Evolutionary conservation across 2,888 invertebrate species (phyloP), one percentile per base, ranked within the genome.

Genomic region (Meta bourneti): DNA sequence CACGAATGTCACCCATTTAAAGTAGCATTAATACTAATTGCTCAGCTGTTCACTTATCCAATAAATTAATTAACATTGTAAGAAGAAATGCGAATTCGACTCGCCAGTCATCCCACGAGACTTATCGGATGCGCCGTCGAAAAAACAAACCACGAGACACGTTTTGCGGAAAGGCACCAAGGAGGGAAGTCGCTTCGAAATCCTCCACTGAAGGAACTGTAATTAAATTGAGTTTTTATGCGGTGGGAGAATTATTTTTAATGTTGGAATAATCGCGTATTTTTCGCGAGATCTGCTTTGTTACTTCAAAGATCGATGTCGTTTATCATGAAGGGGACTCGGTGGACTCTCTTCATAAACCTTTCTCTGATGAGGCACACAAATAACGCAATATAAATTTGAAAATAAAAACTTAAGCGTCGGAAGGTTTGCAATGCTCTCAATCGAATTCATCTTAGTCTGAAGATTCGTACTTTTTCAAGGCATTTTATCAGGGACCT

Each of bases 21-120:
- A 85, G 70, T 69, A 80, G 71, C 74, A 79, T 80, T 84, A 84
- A 90, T 81, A 75, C 85, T 80, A 90, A 90, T 81, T 86, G 85
- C 74, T 85, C 80, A 85, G 81, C 85, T 90, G 90, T 86, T 86
- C 85, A 81, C 85, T 86, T 86, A 90, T 86, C 90, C 85, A 90
- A 85, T 90, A 90, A 90, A 90, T 86, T 85, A 85, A 90, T 90
- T 90, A 90, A 86, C 90, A 90, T 83, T 90, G 90, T 72, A 72
- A 78, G 90, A 90, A 90, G 90, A 84, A 90, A 90, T 74, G 79
- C 74, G 49, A 79, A 90, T 79, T 80, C 79, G 51, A 90, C 72
- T 79, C 69, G 79, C 72, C 19, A 61, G 83, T 61, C 69, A 74
- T 34, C 78, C 90, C 84, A 19, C n/a, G 90, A 90, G 90, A 84